phyloP scores from a whole-genome alignment of 2,797 vertebrate species.

The Megaceryle alcyon region DNA sequence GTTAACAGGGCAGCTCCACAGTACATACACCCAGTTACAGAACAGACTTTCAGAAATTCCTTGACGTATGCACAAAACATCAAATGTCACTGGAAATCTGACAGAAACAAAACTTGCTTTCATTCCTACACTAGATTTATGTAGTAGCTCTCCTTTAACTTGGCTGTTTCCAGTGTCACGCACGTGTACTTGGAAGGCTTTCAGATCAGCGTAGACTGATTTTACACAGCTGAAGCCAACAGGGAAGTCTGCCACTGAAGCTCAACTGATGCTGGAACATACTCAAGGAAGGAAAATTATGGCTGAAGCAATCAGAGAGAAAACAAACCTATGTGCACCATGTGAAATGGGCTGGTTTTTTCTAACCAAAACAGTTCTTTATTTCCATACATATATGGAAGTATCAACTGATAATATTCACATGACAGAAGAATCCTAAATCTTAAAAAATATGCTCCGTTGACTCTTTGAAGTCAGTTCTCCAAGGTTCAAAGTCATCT shows the following conservation, averaged over 20 bases:
- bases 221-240: conserved; percentile 11
- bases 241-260: conserved; percentile 8
- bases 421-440: not conserved
- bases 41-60: not conserved
- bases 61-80: not conserved
- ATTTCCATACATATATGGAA: not conserved
- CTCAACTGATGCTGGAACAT: conserved; percentile 21
- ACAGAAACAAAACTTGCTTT: not conserved
- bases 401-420: not conserved
- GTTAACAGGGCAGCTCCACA: not conserved
- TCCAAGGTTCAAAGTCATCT: not conserved
- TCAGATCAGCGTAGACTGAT: not conserved
- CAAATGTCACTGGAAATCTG: not conserved
- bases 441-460: not conserved
- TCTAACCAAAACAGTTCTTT: not conserved
- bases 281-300: not conserved
- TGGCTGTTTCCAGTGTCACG: not conserved
- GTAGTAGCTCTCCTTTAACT: not conserved
- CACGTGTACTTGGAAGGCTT: conserved; percentile 9
- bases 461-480: not conserved
- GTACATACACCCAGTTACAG: not conserved
- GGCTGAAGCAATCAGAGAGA: not conserved
- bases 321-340: not conserved
- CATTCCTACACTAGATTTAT: not conserved
- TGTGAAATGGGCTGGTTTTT: not conserved